Evolutionary conservation across 2,113 vertebrate species (phyloP).

Genomic region (Monopterus albus): DNA sequence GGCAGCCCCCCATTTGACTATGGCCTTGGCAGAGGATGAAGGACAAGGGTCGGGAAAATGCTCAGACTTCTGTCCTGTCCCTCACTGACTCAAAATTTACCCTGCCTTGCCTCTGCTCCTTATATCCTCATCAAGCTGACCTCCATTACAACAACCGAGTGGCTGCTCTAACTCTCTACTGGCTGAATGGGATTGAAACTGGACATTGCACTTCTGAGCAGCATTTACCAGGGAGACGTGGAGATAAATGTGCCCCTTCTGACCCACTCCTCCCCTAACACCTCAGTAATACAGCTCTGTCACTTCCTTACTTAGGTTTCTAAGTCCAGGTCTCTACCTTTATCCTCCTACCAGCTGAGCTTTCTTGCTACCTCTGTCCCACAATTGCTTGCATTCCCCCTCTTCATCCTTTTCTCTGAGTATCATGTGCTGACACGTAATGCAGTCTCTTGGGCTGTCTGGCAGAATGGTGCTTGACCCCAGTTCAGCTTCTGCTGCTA

Average conservation of each 20-base stretch:
- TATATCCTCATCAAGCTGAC: not conserved
- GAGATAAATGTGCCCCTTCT: constrained; percentile 19
- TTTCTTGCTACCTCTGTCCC: constrained; percentile 18
- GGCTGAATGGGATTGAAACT: constrained; percentile 9
- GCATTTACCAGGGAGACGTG: constrained; percentile 13
- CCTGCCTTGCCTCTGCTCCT: not conserved
- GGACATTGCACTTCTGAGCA: not conserved
- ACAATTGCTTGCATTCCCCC: not conserved
- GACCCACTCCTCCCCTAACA: not conserved
- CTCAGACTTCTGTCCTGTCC: not conserved
- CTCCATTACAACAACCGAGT: not conserved
- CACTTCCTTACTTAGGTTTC: constrained; percentile 5
- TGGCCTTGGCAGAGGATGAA: constrained; percentile 42
- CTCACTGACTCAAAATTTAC: constrained; percentile 5
- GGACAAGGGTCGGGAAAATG: constrained; percentile 21
- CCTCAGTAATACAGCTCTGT: constrained; percentile 30
- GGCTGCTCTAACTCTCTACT: not conserved
- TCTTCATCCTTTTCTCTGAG: constrained; percentile 24
- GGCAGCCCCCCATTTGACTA: constrained; percentile 8
- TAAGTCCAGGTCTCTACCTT: not conserved
- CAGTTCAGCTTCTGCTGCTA: constrained; percentile 57
- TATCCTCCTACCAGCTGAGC: constrained; percentile 4
- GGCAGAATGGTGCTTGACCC: constrained; percentile 65
- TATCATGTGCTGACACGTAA: constrained; percentile 49
- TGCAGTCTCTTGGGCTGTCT: constrained; percentile 41